A percentile compares a stretch with the other conserved stretches of the same genome.
phyloP scores from a whole-genome alignment of 2,888 invertebrate genomes.

The Sclerodermus sp. region DNA sequence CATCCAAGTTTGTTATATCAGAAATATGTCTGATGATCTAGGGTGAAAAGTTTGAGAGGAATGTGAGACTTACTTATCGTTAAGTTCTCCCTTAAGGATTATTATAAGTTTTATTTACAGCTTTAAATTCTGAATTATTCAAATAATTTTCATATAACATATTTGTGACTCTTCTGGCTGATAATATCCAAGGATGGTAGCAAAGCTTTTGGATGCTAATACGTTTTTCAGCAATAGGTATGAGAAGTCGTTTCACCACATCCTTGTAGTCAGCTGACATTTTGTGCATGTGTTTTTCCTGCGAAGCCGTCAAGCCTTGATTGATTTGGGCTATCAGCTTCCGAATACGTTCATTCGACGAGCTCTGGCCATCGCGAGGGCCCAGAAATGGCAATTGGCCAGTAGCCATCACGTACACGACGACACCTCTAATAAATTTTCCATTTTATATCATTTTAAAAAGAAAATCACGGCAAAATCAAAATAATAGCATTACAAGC shows the following conservation, averaged over 20 bases:
- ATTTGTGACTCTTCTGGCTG: slow-evolving; percentile 60
- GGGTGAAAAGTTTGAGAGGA: slow-evolving; percentile 2
- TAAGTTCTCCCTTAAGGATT: neutral
- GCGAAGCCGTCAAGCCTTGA: slow-evolving; percentile 65
- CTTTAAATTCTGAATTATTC: slow-evolving; percentile 33
- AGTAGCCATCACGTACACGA: slow-evolving; percentile 75
- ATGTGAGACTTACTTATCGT: too few species aligned
- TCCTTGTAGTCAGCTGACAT: slow-evolving; percentile 57
- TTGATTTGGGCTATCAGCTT: slow-evolving; percentile 69
- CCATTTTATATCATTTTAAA: neutral
- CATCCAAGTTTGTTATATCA: slow-evolving; percentile 56
- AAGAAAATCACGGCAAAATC: slow-evolving; percentile 8
- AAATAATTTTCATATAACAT: slow-evolving; percentile 59
- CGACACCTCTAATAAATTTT: slow-evolving; percentile 65
- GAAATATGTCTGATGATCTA: slow-evolving; percentile 61
- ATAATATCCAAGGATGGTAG: slow-evolving; percentile 67
- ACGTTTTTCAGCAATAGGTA: slow-evolving; percentile 61
- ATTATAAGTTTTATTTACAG: slow-evolving; percentile 13
- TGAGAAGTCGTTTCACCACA: slow-evolving; percentile 62
- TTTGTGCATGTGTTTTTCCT: slow-evolving; percentile 61
- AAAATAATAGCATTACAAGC: slow-evolving; percentile 66
- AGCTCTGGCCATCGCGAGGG: slow-evolving; percentile 50
- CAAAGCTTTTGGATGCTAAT: slow-evolving; percentile 64
- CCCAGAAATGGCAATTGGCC: slow-evolving; percentile 71
- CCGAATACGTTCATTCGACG: slow-evolving; percentile 63